Percentiles rank a stretch among this genome's conserved stretches.
Evolutionary conservation across 2,797 vertebrate genomes (phyloP).

Genomic region (Dipus sagitta): DNA sequence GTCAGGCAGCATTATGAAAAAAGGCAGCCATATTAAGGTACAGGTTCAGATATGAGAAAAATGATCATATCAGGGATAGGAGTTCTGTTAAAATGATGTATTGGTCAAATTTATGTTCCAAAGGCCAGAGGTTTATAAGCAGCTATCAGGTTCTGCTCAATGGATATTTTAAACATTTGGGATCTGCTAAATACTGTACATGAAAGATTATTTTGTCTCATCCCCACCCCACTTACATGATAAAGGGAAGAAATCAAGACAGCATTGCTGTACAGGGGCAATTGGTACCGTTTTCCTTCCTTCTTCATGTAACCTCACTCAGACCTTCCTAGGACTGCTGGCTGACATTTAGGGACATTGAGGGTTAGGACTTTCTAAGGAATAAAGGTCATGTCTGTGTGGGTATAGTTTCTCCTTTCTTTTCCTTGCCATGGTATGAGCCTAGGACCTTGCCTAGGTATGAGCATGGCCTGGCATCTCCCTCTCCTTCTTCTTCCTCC

Average conservation of each 20-base stretch:
- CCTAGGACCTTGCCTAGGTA: background rate
- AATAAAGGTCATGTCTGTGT: background rate
- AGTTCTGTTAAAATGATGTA: conserved; percentile 17
- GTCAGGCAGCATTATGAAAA: background rate
- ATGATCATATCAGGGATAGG: background rate
- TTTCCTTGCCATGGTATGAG: background rate
- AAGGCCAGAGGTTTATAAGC: background rate
- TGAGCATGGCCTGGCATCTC: background rate
- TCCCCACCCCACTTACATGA: background rate
- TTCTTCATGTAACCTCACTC: background rate
- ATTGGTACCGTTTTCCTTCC: background rate
- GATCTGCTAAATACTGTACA: conserved; percentile 10
- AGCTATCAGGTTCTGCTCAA: background rate
- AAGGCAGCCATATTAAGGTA: background rate
- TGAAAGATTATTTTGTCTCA: background rate
- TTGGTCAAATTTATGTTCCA: background rate
- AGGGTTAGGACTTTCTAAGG: background rate
- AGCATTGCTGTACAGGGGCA: background rate
- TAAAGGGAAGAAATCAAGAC: background rate
- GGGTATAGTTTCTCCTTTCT: background rate
- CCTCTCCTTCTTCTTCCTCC: too few relatives aligned
- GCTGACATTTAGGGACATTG: background rate
- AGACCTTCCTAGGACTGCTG: background rate
- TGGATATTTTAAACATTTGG: background rate
- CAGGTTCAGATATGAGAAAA: background rate